Conservation (phyloP, 2,888 invertebrate species). For the Lissonota sp. region DNA sequence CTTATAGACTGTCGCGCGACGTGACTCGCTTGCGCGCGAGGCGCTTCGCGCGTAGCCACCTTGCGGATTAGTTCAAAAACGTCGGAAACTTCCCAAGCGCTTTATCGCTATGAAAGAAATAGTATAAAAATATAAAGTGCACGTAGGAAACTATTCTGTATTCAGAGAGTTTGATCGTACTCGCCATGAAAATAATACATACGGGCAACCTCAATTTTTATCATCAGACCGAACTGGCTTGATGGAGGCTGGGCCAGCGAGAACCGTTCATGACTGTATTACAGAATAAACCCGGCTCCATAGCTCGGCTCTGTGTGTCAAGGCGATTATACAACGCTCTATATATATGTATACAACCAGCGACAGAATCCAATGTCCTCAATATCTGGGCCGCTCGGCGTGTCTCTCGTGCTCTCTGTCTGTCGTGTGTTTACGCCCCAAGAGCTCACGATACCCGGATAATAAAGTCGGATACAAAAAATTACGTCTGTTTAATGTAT, state of each 20-base stretch:
- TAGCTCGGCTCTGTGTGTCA: constrained; percentile 64
- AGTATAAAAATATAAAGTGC: too few species aligned
- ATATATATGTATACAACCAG: constrained; percentile 38
- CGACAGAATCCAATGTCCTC: constrained; percentile 63
- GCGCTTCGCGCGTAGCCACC: too few species aligned
- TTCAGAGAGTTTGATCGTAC: constrained; percentile 54
- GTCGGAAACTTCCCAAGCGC: too few species aligned
- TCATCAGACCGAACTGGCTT: constrained; percentile 60
- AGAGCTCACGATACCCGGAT: constrained; percentile 30
- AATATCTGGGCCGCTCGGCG: constrained; percentile 68
- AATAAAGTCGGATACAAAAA: not conserved
- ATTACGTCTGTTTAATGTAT: too few species aligned
- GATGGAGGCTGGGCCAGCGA: constrained; percentile 63
- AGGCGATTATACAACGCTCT: constrained; percentile 67
- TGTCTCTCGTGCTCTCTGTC: constrained; percentile 35
- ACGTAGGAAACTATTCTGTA: constrained; percentile 40
- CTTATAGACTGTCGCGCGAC: too few species aligned
- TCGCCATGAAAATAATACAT: constrained; percentile 44
- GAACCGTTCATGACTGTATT: constrained; percentile 64
- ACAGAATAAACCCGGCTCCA: constrained; percentile 51
- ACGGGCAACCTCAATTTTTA: constrained; percentile 67
- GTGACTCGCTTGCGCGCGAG: too few species aligned
- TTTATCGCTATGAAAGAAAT: too few species aligned
- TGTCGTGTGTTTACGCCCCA: constrained; percentile 26
- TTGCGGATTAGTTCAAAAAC: too few species aligned